phyloP scores from a whole-genome alignment of 2,797 vertebrate genomes.

The Clarias laeviceps region DNA sequence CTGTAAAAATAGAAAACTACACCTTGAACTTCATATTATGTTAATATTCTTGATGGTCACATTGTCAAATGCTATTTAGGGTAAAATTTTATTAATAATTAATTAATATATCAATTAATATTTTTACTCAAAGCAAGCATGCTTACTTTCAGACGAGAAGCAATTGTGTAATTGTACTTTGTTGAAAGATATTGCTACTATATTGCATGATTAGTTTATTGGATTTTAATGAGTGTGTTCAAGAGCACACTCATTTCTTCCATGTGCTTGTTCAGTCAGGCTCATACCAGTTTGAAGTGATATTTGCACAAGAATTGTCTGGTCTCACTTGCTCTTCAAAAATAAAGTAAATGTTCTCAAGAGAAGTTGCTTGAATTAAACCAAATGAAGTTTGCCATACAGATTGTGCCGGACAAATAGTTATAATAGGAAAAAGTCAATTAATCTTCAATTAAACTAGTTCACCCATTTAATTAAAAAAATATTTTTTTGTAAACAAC shows the following conservation, averaged over 20 bases:
- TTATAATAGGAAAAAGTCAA: not conserved
- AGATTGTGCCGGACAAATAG: not conserved
- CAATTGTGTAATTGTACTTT: not conserved
- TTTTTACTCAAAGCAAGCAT: not conserved
- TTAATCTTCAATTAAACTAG: not conserved
- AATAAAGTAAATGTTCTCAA: no score
- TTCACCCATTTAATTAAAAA: not conserved
- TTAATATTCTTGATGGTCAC: not conserved
- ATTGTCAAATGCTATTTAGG: not conserved
- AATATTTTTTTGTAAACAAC: no score
- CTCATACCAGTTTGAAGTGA: not conserved
- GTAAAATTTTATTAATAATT: not conserved
- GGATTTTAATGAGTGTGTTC: not conserved
- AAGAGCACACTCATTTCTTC: not conserved
- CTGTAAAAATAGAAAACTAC: not conserved
- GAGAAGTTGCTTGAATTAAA: not conserved
- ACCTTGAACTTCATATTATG: not conserved
- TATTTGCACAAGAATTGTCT: not conserved
- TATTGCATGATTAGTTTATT: not conserved
- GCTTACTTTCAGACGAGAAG: not conserved
- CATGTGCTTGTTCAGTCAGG: not conserved
- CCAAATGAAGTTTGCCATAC: not conserved
- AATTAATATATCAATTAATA: not conserved
- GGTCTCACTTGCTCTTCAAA: not conserved
- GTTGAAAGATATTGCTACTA: not conserved